Percentiles rank a stretch among this genome's conserved stretches.
Conservation (phyloP, 2,797 vertebrate genomes). For the Thripadectes ignobilis region DNA sequence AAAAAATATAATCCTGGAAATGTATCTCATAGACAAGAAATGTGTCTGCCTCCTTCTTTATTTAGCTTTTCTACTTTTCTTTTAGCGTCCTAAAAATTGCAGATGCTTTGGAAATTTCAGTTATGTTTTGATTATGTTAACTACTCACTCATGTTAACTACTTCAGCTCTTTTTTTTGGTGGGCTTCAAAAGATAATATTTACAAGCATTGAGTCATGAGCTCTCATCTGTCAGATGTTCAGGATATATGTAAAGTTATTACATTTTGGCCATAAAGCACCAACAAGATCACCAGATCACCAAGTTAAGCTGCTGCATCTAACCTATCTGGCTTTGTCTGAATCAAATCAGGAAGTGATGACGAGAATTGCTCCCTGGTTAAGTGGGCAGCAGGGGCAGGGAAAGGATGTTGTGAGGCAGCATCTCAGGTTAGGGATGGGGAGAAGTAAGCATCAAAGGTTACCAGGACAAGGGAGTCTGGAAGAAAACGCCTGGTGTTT, state of each 20-base stretch:
- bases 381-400: not conserved
- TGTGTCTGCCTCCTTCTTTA: not conserved
- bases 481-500: not conserved
- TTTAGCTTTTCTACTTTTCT: not conserved
- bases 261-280: not conserved
- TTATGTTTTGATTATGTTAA: not conserved
- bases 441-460: not conserved
- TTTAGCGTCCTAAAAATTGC: not conserved
- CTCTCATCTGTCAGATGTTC: not conserved
- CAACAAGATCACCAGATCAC: not conserved
- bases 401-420: not conserved
- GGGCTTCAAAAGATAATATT: not conserved
- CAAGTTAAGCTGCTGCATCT: not conserved
- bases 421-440: not conserved
- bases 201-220: not conserved
- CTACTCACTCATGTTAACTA: not conserved
- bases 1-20: not conserved
- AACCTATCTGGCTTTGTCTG: not conserved
- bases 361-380: not conserved
- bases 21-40: not conserved
- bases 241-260: not conserved
- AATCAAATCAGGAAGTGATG: not conserved
- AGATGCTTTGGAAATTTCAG: slow-evolving; percentile 1
- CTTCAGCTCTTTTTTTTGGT: slow-evolving; percentile 9
- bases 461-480: not conserved